A percentile compares a stretch with the other conserved stretches of the same genome.
phyloP scores from a whole-genome alignment of 1,140 invertebrate genomes.

The Rhopalosiphum maidis region DNA sequence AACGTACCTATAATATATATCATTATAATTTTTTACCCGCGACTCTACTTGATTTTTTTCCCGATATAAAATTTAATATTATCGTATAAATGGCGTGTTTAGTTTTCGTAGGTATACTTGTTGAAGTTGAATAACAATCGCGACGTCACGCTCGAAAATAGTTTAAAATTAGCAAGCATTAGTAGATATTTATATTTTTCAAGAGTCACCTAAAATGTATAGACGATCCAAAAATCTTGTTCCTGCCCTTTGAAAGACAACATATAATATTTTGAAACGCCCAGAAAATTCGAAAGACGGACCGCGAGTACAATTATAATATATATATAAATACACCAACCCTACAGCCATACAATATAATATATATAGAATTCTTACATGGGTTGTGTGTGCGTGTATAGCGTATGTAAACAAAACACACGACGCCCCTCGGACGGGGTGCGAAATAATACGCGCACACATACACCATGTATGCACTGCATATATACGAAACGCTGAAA shows the following conservation, averaged over 20 bases:
- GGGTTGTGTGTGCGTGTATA: too few species aligned
- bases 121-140: not conserved
- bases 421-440: conserved; percentile 11
- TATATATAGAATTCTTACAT: not conserved
- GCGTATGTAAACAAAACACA: conserved; percentile 26
- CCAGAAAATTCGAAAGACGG: not conserved
- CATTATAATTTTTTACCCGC: not conserved
- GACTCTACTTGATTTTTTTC: not conserved
- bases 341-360: not conserved
- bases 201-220: not conserved
- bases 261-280: not conserved
- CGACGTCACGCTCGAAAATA: not conserved
- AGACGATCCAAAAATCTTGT: not conserved
- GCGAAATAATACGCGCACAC: not conserved
- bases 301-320: not conserved
- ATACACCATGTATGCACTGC: not conserved
- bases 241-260: not conserved
- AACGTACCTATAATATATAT: not conserved
- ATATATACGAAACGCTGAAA: not conserved
- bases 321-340: not conserved
- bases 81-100: not conserved
- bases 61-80: not conserved
- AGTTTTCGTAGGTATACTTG: not conserved
- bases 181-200: not conserved
- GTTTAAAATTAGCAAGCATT: not conserved